Evolutionary conservation across 2,113 vertebrate species (phyloP).

Genomic region (Azemiops feae): DNA sequence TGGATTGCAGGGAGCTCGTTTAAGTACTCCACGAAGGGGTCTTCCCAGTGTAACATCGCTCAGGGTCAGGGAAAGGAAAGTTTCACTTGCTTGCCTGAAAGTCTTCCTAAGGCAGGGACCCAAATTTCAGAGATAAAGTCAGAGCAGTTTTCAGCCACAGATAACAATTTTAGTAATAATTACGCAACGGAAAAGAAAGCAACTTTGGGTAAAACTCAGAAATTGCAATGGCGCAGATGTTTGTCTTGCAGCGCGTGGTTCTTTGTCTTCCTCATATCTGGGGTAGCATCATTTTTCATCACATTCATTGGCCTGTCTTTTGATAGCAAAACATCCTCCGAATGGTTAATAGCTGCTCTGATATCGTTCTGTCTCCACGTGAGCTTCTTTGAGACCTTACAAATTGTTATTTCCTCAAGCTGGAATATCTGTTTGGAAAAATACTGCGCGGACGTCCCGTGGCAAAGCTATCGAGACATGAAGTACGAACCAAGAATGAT

Average conservation of each 20-base stretch:
- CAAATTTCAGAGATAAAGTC: background rate
- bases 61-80: background rate
- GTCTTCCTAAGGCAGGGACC: background rate
- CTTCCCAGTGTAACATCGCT: background rate
- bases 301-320: constrained; percentile 69
- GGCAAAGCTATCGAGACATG: constrained; percentile 52
- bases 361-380: constrained; percentile 56
- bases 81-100: accelerated
- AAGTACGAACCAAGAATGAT: accelerated
- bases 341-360: constrained; percentile 68
- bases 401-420: constrained; percentile 34
- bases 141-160: background rate
- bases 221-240: background rate
- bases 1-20: constrained; percentile 59
- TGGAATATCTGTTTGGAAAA: constrained; percentile 7
- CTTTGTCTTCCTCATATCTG: constrained; percentile 33
- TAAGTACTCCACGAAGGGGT: constrained; percentile 44
- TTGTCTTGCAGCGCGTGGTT: constrained; percentile 39
- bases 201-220: background rate
- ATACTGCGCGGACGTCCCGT: constrained; percentile 48
- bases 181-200: accelerated
- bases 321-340: constrained; percentile 48
- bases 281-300: constrained; percentile 58
- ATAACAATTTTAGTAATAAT: background rate
- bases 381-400: constrained; percentile 56